Evolutionary conservation across 2,888 invertebrate genomes (phyloP).

Genomic region (Sclerodermus sp.): DNA sequence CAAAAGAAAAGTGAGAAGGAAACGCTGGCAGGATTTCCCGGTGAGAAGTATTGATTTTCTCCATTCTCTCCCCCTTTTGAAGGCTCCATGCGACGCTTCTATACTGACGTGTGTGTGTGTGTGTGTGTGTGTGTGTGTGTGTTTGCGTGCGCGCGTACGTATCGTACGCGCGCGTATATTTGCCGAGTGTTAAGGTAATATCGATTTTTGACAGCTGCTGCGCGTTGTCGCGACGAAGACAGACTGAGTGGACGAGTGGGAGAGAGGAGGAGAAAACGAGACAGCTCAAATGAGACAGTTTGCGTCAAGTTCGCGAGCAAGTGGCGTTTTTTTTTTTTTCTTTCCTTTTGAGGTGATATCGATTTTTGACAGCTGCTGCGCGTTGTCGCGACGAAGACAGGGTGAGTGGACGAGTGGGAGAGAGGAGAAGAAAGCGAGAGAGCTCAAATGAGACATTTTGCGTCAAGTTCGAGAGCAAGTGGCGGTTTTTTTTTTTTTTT

Average conservation of each 20-base stretch:
- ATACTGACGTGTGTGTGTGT: background rate
- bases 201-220: constrained; percentile 57
- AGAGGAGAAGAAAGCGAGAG: background rate
- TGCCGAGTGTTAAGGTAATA: constrained; percentile 43
- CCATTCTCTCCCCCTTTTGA: constrained; percentile 26
- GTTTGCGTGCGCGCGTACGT: too few relatives aligned
- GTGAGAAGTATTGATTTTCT: constrained; percentile 45
- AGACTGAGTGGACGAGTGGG: constrained; percentile 18
- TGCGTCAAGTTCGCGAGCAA: too few relatives aligned
- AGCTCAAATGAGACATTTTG: background rate
- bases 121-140: too few relatives aligned
- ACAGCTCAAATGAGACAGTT: background rate
- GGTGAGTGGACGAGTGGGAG: constrained; percentile 24
- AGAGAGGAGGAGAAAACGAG: background rate
- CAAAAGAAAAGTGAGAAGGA: constrained; percentile 16
- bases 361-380: constrained; percentile 56
- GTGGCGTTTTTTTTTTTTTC: too few relatives aligned
- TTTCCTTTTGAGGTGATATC: constrained; percentile 42
- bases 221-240: constrained; percentile 9
- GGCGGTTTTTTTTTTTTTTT: too few relatives aligned
- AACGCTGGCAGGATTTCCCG: constrained; percentile 33
- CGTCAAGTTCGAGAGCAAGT: too few relatives aligned
- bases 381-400: constrained; percentile 5
- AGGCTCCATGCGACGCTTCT: background rate
- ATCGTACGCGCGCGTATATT: too few relatives aligned